phyloP scores from a whole-genome alignment of 35 echinoderm and acorn worm species.

The Chiridota heheva region DNA sequence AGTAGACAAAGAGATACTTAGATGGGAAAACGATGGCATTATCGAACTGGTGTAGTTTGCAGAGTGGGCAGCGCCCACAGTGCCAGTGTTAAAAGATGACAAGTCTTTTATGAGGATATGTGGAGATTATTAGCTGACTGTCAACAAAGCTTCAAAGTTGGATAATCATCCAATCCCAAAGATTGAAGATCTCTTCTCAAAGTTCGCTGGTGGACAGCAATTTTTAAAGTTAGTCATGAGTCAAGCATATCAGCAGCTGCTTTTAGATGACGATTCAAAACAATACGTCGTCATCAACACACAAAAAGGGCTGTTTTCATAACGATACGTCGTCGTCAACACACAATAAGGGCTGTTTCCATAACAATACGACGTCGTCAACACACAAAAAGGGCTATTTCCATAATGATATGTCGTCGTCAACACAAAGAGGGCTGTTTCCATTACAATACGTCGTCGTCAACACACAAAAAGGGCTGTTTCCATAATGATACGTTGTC shows the following conservation, averaged over 20 bases:
- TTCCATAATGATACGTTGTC: slow-evolving; percentile 2
- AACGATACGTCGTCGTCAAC: slow-evolving; percentile 5
- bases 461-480: slow-evolving; percentile 56
- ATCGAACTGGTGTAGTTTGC: slow-evolving; percentile 12
- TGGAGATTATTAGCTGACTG: slow-evolving; percentile 53
- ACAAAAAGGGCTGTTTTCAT: slow-evolving; percentile 55
- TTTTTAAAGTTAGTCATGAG: slow-evolving; percentile 32
- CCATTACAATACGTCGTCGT: slow-evolving; percentile 18
- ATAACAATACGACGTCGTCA: slow-evolving; percentile 2
- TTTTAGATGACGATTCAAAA: slow-evolving; percentile 39
- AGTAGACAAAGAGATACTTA: slow-evolving; percentile 3
- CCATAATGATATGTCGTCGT: slow-evolving; percentile 15
- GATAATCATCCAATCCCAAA: slow-evolving; percentile 55
- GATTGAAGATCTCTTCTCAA: slow-evolving; percentile 46
- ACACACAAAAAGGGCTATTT: slow-evolving; percentile 56
- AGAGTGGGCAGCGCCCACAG: slow-evolving; percentile 54
- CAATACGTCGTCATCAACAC: slow-evolving; percentile 25
- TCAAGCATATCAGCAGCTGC: slow-evolving; percentile 38
- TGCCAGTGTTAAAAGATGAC: slow-evolving; percentile 41
- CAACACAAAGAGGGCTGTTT: slow-evolving; percentile 55
- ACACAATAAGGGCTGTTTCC: slow-evolving; percentile 59
- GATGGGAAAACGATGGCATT: neutral
- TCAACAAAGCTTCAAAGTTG: slow-evolving; percentile 31
- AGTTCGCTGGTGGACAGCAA: slow-evolving; percentile 13
- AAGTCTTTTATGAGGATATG: slow-evolving; percentile 35